Conservation (phyloP, 2,888 invertebrate genomes). For the Miltochrista miniata region DNA sequence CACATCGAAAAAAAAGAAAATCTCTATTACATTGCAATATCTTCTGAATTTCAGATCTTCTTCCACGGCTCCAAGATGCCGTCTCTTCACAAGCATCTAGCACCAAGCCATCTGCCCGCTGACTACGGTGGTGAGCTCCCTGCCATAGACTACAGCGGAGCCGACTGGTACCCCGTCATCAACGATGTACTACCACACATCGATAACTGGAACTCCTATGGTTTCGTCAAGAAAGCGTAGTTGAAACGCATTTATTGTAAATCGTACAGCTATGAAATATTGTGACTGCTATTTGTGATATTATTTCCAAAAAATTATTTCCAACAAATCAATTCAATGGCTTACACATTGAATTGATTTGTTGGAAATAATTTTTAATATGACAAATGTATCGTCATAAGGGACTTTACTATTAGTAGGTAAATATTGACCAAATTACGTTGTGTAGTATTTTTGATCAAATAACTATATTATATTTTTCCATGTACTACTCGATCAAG, state of each 20-base stretch:
- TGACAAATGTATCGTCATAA: neutral
- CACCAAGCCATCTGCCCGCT: slow-evolving; percentile 86
- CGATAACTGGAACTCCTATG: slow-evolving; percentile 87
- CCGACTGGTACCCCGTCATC: slow-evolving; percentile 90
- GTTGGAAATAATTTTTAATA: neutral
- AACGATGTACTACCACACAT: slow-evolving; percentile 86
- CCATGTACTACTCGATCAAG: no score
- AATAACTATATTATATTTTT: no score
- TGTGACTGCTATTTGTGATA: slow-evolving; percentile 17
- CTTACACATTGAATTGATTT: neutral
- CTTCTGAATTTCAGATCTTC: slow-evolving; percentile 85
- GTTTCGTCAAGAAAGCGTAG: slow-evolving; percentile 82
- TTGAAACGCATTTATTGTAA: slow-evolving; percentile 6
- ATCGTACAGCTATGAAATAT: slow-evolving; percentile 7
- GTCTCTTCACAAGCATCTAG: slow-evolving; percentile 88
- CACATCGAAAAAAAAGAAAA: no score
- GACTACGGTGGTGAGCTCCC: slow-evolving; percentile 91
- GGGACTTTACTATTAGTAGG: no score
- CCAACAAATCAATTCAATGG: no score
- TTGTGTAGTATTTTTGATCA: no score
- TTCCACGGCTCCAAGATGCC: slow-evolving; percentile 93
- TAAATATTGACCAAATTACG: no score
- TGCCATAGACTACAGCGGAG: slow-evolving; percentile 89
- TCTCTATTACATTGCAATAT: no score
- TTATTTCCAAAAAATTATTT: no score